Evolutionary conservation across 2,888 invertebrate species (phyloP), one percentile per base, ranked within the genome.

Genomic region (Pollenia griseotomentosa): DNA sequence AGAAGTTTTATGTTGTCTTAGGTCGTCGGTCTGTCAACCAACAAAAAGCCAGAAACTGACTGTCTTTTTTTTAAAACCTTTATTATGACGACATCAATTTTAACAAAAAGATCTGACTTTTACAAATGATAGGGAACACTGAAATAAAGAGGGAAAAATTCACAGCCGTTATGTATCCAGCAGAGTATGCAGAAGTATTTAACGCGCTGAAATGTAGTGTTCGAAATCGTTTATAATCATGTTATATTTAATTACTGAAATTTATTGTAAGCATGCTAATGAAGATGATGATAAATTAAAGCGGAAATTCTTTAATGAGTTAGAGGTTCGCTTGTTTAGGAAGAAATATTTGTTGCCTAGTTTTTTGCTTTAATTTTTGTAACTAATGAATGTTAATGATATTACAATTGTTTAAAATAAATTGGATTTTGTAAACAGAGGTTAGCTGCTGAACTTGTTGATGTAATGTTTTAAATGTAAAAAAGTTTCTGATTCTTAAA

Each of bases 1-100:
- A 70, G 53, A n/a, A 33, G 53, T 53, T 70, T 70, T 16, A 53
- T 70, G 68, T 70, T 70, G 51, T 70, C 68, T 33, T 51, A 70
- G 68, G 68, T 53, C 2, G 68, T 53, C 2, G 40, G 14, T 33
- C n/a, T 11, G 5, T 23, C 1, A 23, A 42, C 7, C 19, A 19
- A 19, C 19, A 63, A 1, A 63, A 63, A 42, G 42, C 61, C 61
- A 42, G 61, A 63, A 63, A 42, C 42, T 33, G 10, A 11, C 10
- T 33, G 5, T 23, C 33, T 33, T 12, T 59, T 59, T 11, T 23
- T 11, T 33, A 33, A 33, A 2, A 9, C 9, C 42, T 11, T 42
- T 10, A 40, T 42, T 63, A 42, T 63, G 63, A 42, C 63, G 42
- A 40, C 57, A 23, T 42, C 42, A 42, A 63, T n/a, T 16, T n/a